Conservation (phyloP, 2,888 invertebrate genomes). For the Cyrtodaria siliqua region DNA sequence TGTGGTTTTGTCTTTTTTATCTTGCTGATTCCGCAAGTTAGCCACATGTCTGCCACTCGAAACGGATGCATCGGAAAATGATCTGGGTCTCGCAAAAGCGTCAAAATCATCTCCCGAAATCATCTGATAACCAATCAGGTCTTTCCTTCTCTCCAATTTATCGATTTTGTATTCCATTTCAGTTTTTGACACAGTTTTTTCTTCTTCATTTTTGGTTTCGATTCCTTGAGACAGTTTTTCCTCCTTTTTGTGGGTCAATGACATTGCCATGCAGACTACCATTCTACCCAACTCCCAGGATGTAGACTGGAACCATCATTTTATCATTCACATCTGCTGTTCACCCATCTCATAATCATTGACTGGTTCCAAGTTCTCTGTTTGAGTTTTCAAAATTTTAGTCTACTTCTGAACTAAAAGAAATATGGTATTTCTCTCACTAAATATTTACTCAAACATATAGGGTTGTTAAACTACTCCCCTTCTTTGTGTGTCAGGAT, state of each 20-base stretch:
- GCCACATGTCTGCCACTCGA: constrained; percentile 23
- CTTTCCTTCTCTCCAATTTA: too few species aligned
- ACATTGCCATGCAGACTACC: too few species aligned
- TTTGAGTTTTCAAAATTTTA: background rate
- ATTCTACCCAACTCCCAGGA: too few species aligned
- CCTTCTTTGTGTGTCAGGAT: background rate
- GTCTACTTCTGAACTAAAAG: constrained; percentile 3
- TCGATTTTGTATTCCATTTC: too few species aligned
- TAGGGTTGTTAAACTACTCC: constrained; percentile 23
- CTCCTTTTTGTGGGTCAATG: background rate
- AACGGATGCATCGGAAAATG: constrained; percentile 54
- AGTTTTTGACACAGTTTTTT: too few species aligned
- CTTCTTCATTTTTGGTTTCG: too few species aligned
- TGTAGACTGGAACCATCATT: too few species aligned
- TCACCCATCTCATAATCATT: background rate
- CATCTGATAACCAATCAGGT: background rate
- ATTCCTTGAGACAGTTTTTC: background rate
- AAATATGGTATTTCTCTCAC: constrained; percentile 5
- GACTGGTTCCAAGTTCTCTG: background rate
- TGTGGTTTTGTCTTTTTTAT: constrained; percentile 27
- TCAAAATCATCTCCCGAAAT: constrained; percentile 1
- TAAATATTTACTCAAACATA: constrained; percentile 49
- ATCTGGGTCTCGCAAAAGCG: constrained; percentile 49
- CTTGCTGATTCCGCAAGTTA: constrained; percentile 21
- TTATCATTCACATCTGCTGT: background rate